Percentiles rank a stretch among this genome's conserved stretches.
phyloP scores from a whole-genome alignment of 2,797 vertebrate species.

The Lithobates pipiens region DNA sequence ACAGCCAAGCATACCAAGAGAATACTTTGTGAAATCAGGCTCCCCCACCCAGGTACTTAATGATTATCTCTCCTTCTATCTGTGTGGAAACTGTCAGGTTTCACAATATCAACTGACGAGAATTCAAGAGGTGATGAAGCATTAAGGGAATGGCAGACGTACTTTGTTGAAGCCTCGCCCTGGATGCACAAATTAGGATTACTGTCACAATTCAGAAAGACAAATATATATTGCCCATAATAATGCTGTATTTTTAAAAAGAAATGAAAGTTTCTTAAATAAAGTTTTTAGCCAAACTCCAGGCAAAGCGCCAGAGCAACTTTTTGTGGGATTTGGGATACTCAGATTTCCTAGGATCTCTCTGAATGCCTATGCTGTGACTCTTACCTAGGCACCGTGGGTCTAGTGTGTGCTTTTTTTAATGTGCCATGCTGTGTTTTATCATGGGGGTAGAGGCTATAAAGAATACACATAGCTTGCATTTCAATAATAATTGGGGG shows the following conservation, averaged over 20 bases:
- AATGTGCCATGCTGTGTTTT: too few species aligned
- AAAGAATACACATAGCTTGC: too few species aligned
- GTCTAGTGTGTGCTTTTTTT: too few species aligned
- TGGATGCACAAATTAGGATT: slow-evolving; percentile 42
- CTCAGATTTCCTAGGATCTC: too few species aligned
- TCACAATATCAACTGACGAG: slow-evolving; percentile 25
- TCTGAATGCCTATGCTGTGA: too few species aligned
- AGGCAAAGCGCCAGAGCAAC: too few species aligned
- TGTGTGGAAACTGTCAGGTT: slow-evolving; percentile 32
- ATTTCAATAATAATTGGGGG: too few species aligned
- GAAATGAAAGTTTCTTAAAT: too few species aligned
- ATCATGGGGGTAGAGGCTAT: too few species aligned
- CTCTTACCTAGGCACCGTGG: too few species aligned
- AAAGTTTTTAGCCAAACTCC: too few species aligned
- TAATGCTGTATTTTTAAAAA: not conserved
- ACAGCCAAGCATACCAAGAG: slow-evolving; percentile 29
- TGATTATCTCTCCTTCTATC: slow-evolving; percentile 20
- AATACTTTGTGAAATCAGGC: slow-evolving; percentile 11
- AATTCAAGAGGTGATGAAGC: slow-evolving; percentile 39
- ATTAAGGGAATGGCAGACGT: slow-evolving; percentile 43
- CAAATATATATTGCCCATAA: slow-evolving; percentile 10
- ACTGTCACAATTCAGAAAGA: slow-evolving; percentile 23
- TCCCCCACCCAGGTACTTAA: slow-evolving; percentile 43
- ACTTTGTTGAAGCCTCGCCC: slow-evolving; percentile 23
- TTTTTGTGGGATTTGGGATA: too few species aligned